Base-by-base conservation (phyloP, 2,888 invertebrate species). In the Ametastegia equiseti region DNA sequence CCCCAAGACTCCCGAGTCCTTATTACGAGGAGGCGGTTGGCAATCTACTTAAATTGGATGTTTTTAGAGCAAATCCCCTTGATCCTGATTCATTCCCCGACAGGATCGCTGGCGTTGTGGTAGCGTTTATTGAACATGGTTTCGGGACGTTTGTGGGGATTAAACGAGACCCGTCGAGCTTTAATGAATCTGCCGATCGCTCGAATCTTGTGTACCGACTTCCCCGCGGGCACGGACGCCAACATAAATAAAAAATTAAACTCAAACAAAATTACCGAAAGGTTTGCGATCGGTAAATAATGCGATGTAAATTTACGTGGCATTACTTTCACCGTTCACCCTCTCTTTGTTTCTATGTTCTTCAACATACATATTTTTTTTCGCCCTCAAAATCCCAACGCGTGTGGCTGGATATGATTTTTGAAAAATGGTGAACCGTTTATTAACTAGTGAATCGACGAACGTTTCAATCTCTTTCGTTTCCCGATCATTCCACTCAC, bases 51-150 rank as follows among this genome's bases (percentile, higher is more conserved):
- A 84, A 86, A 88, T 85, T 84, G 83, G 81, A 83, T 83, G 82
- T 84, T 85, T 85, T 84, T 85, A 81, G 82, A 80, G 83, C 80
- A 85, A 85, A 85, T 84, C 82, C 84, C 77, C 84, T 84, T 84
- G 84, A 83, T 87, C 87, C 86, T 87, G 85, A 86, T 84, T 86
- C 84, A 79, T 83, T 82, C 81, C 83, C 82, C 83, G 84, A 86
- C 86, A 88, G 86, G 87, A 87, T 88, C 84, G 85, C 86, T n/a
- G 84, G 82, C 84, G 86, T 85, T 85, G 85, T 86, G 86, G 87
- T 86, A 88, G 87, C 89, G 88, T 89, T 89, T 89, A 89, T 89
- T 88, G 89, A 89, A 89, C 89, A 89, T 89, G 89, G 87, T 88
- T 87, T 86, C 83, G 86, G 87, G 84, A 86, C 86, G 86, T 87